These are phyloP conservation scores for Euwallacea fornicatus DNA, from an alignment of 1,140 invertebrate species.

Conservation along the genomic window DNA sequence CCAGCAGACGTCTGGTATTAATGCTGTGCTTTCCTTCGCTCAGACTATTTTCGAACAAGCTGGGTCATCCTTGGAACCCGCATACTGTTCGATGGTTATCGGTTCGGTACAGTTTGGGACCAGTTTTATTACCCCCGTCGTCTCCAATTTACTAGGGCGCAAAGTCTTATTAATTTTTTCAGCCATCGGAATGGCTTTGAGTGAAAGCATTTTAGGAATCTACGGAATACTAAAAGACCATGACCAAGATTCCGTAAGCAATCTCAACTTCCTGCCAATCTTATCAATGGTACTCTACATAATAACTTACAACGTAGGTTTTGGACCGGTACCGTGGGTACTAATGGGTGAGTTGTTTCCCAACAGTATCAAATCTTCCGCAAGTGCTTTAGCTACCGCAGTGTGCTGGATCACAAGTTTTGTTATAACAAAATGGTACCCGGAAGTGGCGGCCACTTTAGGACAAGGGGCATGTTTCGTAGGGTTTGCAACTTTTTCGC, in stretches of 20 bases:
- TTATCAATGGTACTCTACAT: constrained; percentile 44
- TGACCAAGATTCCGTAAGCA: constrained; percentile 35
- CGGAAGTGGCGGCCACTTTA: constrained; percentile 59
- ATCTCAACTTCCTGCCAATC: constrained; percentile 43
- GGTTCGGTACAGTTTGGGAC: constrained; percentile 71
- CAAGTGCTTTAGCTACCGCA: constrained; percentile 71
- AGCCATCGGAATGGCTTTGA: constrained; percentile 60
- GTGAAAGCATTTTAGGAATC: constrained; percentile 46
- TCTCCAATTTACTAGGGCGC: constrained; percentile 75
- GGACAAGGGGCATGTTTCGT: constrained; percentile 74
- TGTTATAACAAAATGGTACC: constrained; percentile 77
- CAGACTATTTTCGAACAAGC: constrained; percentile 69
- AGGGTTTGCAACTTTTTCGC: constrained; percentile 72
- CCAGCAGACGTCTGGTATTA: constrained; percentile 80
- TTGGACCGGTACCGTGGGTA: constrained; percentile 82
- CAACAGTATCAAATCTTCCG: constrained; percentile 70
- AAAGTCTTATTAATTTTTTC: constrained; percentile 71
- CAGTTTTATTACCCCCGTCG: constrained; percentile 66
- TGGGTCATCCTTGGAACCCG: constrained; percentile 59
- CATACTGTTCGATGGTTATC: constrained; percentile 74
- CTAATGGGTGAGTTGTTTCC: constrained; percentile 82
- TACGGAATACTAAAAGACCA: constrained; percentile 43
- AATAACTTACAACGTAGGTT: constrained; percentile 56
- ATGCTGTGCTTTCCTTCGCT: constrained; percentile 80
- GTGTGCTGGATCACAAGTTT: constrained; percentile 80